Base-by-base conservation (phyloP, 2,113 vertebrate genomes). In the Rhinogobius similis region DNA sequence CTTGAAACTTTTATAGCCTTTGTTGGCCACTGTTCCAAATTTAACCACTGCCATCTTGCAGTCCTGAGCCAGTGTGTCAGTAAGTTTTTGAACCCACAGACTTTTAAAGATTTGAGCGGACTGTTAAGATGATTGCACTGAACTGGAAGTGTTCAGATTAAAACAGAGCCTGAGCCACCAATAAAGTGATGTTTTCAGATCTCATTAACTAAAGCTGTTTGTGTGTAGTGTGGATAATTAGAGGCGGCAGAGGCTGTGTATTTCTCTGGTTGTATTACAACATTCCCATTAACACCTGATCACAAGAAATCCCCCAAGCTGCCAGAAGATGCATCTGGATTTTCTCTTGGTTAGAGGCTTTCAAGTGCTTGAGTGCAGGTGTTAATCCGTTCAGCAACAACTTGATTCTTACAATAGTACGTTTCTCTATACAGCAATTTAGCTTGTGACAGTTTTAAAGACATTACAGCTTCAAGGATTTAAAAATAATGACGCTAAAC, bases 161-260 rank as follows among this genome's bases (percentile, higher is more conserved):
- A 80, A 88, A 78, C 46, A 14, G 77, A 76, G 48, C 44, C 52
- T 64, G 79, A 88, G 79, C 81, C 61, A 76, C 86, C 73, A 66
- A 70, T 81, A 70, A 75, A 83, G 80, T 86, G 83, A 87, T 87
- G 86, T 89, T 77, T 88, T 83, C 79, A 86, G 85, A 86, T 87
- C 86, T 89, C 88, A 88, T 91, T 89, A 88, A 87, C 83, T 86
- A 87, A 89, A 80, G 85, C 83, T 85, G 80, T 86, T 88, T 82
- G 79, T 85, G 77, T 79, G 86, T 87, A 81, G 74, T 82, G 82
- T 78, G 78, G 83, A 84, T 89, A 89, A 91, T 89, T 89, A 88
- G 83, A 87, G 81, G 78, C 50, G 76, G 67, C 36, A 73, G 86
- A 81, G 85, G 75, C 67, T 77, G 78, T 76, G 83, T 77, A 74